phyloP scores from a whole-genome alignment of 2,113 vertebrate species.

The Holacanthus passer region DNA sequence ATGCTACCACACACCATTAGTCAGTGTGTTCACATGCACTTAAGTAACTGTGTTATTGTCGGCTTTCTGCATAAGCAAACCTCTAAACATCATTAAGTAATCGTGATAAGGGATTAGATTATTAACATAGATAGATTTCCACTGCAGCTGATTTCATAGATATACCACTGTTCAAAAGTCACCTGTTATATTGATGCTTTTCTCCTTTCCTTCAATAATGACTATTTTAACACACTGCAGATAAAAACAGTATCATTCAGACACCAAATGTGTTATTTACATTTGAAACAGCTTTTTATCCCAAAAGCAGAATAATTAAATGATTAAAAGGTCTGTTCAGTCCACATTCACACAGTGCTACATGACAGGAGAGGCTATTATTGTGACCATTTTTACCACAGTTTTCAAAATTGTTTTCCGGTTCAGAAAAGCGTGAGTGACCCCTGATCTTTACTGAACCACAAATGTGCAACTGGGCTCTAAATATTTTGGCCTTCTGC shows the following conservation, averaged over 20 bases:
- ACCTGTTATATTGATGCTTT: background rate
- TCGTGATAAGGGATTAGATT: background rate
- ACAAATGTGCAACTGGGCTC: too few species aligned
- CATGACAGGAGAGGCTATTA: too few species aligned
- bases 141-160: background rate
- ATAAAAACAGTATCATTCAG: background rate
- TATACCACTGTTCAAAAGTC: too few species aligned
- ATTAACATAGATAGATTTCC: background rate
- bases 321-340: too few species aligned
- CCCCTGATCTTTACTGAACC: too few species aligned
- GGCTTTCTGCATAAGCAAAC: background rate
- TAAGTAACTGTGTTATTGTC: background rate
- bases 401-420: too few species aligned
- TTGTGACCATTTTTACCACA: too few species aligned
- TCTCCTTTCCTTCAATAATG: background rate
- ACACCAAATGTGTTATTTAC: too few species aligned
- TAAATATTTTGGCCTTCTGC: too few species aligned
- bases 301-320: background rate
- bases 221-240: background rate
- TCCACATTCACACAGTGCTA: too few species aligned
- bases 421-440: too few species aligned
- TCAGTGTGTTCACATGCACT: constrained; percentile 5
- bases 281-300: too few species aligned
- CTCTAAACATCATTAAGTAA: background rate
- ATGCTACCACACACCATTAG: background rate